Conservation (phyloP, 2,113 vertebrate genomes). For the Oryzias melastigma region DNA sequence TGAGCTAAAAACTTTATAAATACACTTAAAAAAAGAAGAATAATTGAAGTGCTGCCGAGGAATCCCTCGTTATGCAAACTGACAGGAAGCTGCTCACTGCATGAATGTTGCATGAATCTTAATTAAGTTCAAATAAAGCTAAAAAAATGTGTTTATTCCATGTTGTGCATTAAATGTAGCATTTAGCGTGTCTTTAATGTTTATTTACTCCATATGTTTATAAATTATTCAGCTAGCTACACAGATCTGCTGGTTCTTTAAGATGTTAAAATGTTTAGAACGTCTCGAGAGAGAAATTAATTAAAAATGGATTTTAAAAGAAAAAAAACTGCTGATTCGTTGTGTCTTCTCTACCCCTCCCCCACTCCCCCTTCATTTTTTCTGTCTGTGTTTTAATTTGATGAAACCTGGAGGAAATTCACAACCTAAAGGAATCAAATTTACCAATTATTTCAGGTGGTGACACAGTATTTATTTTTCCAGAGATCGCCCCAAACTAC, state of each 20-base stretch:
- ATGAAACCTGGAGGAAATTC: slow-evolving; percentile 71
- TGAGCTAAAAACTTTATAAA: slow-evolving; percentile 67
- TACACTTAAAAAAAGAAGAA: background rate
- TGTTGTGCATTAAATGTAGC: slow-evolving; percentile 65
- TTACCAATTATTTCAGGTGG: slow-evolving; percentile 77
- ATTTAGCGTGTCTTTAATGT: slow-evolving; percentile 76
- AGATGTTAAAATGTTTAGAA: slow-evolving; percentile 77
- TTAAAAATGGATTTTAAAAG: slow-evolving; percentile 82
- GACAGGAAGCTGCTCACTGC: slow-evolving; percentile 67
- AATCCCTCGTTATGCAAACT: slow-evolving; percentile 75
- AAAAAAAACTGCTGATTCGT: slow-evolving; percentile 80
- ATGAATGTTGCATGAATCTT: slow-evolving; percentile 80
- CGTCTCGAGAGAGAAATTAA: slow-evolving; percentile 81
- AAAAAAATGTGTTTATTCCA: slow-evolving; percentile 78
- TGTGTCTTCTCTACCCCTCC: slow-evolving; percentile 25
- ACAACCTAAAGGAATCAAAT: slow-evolving; percentile 75
- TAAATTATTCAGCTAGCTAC: slow-evolving; percentile 80
- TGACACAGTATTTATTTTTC: slow-evolving; percentile 82
- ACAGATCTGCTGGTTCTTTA: slow-evolving; percentile 69
- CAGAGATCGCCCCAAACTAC: slow-evolving; percentile 99
- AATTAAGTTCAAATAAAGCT: slow-evolving; percentile 79
- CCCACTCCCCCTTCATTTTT: background rate
- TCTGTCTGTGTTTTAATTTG: slow-evolving; percentile 66
- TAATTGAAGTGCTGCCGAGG: background rate
- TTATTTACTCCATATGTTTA: slow-evolving; percentile 77